phyloP scores from a whole-genome alignment of 2,797 vertebrate genomes.

The Etheostoma nigrum region DNA sequence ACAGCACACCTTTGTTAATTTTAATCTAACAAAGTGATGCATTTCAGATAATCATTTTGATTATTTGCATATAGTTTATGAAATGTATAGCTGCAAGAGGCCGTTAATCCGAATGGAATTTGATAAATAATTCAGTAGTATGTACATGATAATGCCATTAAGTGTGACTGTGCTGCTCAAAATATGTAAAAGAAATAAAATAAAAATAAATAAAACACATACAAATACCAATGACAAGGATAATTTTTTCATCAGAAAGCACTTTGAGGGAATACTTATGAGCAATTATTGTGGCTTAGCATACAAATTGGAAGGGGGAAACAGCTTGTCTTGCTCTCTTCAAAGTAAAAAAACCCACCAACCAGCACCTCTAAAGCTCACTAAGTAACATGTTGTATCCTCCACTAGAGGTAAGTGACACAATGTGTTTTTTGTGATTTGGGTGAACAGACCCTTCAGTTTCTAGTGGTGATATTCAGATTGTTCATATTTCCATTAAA shows the following conservation, averaged over 20 bases:
- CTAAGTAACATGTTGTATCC: neutral
- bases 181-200: neutral
- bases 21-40: neutral
- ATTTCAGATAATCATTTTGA: neutral
- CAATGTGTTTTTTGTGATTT: neutral
- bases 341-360: neutral
- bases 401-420: neutral
- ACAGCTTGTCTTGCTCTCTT: too few relatives aligned
- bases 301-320: neutral
- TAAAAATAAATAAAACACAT: neutral
- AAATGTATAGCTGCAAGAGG: neutral
- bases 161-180: neutral
- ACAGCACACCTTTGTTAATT: neutral
- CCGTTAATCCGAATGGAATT: neutral
- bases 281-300: too few relatives aligned
- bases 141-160: too few relatives aligned
- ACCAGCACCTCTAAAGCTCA: neutral
- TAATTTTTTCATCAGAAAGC: neutral
- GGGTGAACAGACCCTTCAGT: neutral
- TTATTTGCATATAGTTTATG: neutral
- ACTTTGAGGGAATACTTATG: neutral
- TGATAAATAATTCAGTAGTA: neutral
- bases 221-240: neutral
- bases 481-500: neutral
- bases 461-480: neutral